phyloP scores from a whole-genome alignment of 1,140 invertebrate species.

The Drosophila watanabei region DNA sequence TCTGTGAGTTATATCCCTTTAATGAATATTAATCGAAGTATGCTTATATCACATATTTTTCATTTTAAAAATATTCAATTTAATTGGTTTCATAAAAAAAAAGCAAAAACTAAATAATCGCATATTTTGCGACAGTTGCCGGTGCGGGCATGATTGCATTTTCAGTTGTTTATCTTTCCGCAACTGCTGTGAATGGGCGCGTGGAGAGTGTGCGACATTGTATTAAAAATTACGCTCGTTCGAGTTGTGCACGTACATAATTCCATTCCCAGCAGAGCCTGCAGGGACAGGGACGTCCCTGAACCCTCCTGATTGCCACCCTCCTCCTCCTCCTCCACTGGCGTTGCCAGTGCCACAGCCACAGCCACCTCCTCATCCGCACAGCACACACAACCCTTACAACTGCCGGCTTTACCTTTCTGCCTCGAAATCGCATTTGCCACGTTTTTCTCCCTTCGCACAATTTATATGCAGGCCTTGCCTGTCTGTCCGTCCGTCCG shows the following conservation, averaged over 20 bases:
- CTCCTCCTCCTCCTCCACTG: slow-evolving; percentile 12
- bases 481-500: slow-evolving; percentile 16
- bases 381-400: slow-evolving; percentile 56
- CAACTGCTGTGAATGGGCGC: slow-evolving; percentile 47
- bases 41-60: background rate
- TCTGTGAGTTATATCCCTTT: too few relatives aligned
- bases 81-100: slow-evolving; percentile 15
- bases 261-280: slow-evolving; percentile 35
- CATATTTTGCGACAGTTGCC: slow-evolving; percentile 38
- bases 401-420: slow-evolving; percentile 62
- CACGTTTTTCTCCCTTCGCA: slow-evolving; percentile 52
- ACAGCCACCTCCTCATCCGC: slow-evolving; percentile 21
- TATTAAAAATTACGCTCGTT: slow-evolving; percentile 48
- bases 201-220: slow-evolving; percentile 43
- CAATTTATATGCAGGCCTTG: slow-evolving; percentile 59
- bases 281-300: slow-evolving; percentile 36
- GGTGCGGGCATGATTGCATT: slow-evolving; percentile 19
- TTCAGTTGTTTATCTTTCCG: slow-evolving; percentile 46
- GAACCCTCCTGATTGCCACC: slow-evolving; percentile 27
- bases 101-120: slow-evolving; percentile 6
- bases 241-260: slow-evolving; percentile 46
- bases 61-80: background rate
- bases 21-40: too few relatives aligned
- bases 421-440: slow-evolving; percentile 61
- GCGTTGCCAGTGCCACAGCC: slow-evolving; percentile 1